Conservation (phyloP, 1,140 invertebrate genomes). For the Caenorhabditis latens region DNA sequence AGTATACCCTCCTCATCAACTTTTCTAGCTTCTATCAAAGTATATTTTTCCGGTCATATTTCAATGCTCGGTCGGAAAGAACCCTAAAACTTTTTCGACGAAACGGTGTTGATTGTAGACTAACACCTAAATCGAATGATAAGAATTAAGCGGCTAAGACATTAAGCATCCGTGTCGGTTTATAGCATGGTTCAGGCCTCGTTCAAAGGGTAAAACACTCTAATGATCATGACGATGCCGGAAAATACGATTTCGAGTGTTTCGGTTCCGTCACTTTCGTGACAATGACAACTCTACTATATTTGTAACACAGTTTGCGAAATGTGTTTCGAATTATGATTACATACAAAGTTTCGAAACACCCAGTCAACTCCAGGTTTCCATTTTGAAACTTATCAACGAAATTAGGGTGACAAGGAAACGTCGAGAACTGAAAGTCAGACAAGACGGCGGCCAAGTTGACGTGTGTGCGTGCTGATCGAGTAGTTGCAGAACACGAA, state of each 20-base stretch:
- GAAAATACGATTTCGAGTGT: background rate
- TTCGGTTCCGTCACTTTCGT: background rate
- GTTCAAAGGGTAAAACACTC: slow-evolving; percentile 30
- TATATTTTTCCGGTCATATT: background rate
- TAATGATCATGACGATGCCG: background rate
- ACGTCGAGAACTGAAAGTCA: background rate
- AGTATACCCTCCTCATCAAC: too few species aligned
- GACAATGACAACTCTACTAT: slow-evolving; percentile 34
- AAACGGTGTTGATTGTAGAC: slow-evolving; percentile 36
- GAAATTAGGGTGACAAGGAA: background rate
- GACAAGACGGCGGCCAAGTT: slow-evolving; percentile 36
- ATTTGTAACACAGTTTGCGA: background rate
- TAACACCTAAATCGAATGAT: slow-evolving; percentile 17
- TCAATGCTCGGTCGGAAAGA: background rate
- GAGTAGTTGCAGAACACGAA: slow-evolving; percentile 20
- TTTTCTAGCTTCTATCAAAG: too few species aligned
- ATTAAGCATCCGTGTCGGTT: slow-evolving; percentile 22
- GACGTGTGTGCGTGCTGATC: slow-evolving; percentile 28
- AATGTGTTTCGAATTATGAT: slow-evolving; percentile 18
- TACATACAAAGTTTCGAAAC: slow-evolving; percentile 1
- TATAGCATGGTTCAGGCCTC: slow-evolving; percentile 23
- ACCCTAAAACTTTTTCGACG: background rate
- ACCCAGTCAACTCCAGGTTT: background rate
- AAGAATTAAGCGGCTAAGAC: slow-evolving; percentile 4
- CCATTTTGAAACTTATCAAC: slow-evolving; percentile 16